phyloP scores from a whole-genome alignment of 2,113 vertebrate genomes.

The Empidonax traillii region DNA sequence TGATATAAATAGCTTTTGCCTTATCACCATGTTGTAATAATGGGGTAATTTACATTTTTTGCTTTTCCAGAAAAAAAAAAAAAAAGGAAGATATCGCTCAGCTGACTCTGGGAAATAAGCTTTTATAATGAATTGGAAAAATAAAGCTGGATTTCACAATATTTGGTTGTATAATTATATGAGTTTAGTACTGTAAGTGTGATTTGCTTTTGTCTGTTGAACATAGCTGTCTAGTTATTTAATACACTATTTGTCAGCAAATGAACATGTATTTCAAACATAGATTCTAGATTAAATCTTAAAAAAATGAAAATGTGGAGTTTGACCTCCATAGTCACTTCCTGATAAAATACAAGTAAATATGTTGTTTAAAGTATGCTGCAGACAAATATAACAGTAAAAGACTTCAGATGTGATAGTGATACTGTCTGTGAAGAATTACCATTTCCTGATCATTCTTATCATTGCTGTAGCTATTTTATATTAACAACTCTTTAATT shows the following conservation, averaged over 20 bases:
- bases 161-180: neutral
- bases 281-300: neutral
- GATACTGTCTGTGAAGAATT: neutral
- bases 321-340: conserved; percentile 41
- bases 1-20: neutral
- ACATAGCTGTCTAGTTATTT: neutral
- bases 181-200: neutral
- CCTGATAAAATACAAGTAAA: conserved; percentile 38
- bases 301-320: neutral
- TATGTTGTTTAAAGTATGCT: conserved; percentile 6
- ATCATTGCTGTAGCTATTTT: neutral
- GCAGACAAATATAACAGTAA: conserved; percentile 26
- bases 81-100: neutral
- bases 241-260: conserved; percentile 1
- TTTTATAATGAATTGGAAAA: conserved; percentile 60
- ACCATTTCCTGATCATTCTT: neutral
- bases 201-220: conserved; percentile 18
- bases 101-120: conserved; percentile 21
- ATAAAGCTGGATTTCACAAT: conserved; percentile 40
- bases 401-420: neutral
- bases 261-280: neutral
- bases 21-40: neutral
- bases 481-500: conserved; percentile 21
- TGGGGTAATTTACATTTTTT: neutral
- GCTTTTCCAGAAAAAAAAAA: neutral